These are phyloP conservation scores for Plebejus melissa DNA, from an alignment of 2,888 invertebrate genomes.

Conservation along the genomic window DNA sequence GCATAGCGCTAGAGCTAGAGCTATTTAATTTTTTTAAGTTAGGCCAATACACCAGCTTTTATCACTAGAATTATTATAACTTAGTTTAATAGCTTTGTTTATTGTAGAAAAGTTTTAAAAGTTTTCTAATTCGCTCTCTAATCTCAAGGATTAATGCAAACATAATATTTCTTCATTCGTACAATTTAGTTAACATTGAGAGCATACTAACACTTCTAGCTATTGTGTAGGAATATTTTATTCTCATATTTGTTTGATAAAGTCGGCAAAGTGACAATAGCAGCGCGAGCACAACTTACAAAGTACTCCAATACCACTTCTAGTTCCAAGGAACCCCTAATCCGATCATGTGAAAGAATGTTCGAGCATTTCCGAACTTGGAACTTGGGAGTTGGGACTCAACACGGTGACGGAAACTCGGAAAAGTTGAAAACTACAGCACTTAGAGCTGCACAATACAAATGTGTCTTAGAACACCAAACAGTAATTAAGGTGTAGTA, in stretches of 20 bases:
- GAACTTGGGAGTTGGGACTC: slow-evolving; percentile 48
- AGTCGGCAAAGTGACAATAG: slow-evolving; percentile 52
- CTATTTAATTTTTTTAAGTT: too few relatives aligned
- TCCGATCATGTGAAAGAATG: slow-evolving; percentile 68
- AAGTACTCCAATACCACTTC: slow-evolving; percentile 57
- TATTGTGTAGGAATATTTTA: neutral
- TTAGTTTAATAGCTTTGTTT: too few relatives aligned
- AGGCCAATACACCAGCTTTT: too few relatives aligned
- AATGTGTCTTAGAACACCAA: neutral
- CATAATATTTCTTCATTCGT: neutral
- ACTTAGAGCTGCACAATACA: slow-evolving; percentile 41
- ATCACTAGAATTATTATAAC: too few relatives aligned
- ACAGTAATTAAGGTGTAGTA: neutral
- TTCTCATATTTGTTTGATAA: slow-evolving; percentile 2
- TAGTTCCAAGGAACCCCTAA: slow-evolving; percentile 67
- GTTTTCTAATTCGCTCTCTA: neutral
- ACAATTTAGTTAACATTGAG: neutral
- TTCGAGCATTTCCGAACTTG: slow-evolving; percentile 60
- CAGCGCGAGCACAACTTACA: slow-evolving; percentile 49
- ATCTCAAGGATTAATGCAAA: neutral
- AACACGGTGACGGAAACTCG: slow-evolving; percentile 61
- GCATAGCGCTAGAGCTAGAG: too few relatives aligned
- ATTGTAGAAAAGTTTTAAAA: neutral
- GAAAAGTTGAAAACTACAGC: slow-evolving; percentile 49
- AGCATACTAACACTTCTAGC: neutral